Evolutionary conservation across 2,113 vertebrate species (phyloP), one percentile per base, ranked within the genome.

Genomic region (Pantherophis guttatus): DNA sequence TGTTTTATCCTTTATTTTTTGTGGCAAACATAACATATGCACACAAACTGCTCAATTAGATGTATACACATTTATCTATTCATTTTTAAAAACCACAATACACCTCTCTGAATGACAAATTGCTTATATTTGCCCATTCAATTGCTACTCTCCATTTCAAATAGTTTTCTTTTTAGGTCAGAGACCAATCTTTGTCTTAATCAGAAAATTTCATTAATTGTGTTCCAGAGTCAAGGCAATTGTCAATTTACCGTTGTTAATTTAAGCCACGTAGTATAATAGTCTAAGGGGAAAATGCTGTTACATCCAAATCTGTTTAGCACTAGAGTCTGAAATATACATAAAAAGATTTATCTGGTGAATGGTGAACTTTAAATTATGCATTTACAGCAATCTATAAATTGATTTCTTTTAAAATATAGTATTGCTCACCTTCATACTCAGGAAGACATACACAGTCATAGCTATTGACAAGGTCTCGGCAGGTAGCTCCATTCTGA

Each of bases 401-500:
- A 57, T 8, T 3, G 17, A 55, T 26, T 39, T 54, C 9, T 89
- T 2, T 44, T 89, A 90, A 52, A 90, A 48, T 55, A 90, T 75
- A 1, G 0, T 1, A 23, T 70, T 10, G 11, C 96, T 93, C 96
- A 99, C 99, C 99, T 98, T 99, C 98, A 85, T 99, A 99, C 65
- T 99, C 99, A 8, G 98, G 95, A 29, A 98, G 98, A 96, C 99
- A 99, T 92, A 98, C 95, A 81, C 99, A 99, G 95, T 99, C 98
- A 0, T 99, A 99, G 92, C 98, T 96, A 24, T 99, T 99, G 93
- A 99, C 96, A 0, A 99, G 98, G 94, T 99, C 99, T 95, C 97
- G 98, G 95, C 99, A 99, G 96, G 98, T 98, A 96, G 98, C 99
- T 0, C 98, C 98, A 0, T 99, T 99, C 97, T 99, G 98, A 97